A percentile compares a stretch with the other conserved stretches of the same genome.
Conservation (phyloP, 2,888 invertebrate genomes). For the Melieria omissa region DNA sequence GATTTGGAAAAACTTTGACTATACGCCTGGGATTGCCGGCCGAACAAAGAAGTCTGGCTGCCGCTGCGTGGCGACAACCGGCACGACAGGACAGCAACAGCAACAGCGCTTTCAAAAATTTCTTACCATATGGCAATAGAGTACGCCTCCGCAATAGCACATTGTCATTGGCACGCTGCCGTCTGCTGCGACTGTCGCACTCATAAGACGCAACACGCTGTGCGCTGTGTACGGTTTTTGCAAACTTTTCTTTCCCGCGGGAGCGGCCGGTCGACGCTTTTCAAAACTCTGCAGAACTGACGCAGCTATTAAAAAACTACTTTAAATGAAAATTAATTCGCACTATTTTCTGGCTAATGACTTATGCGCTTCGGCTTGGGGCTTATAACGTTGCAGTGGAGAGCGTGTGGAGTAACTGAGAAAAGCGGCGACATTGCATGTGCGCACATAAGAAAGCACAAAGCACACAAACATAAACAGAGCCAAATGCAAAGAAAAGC, state of each 20-base stretch:
- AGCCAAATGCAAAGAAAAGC: no score
- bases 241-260: background rate
- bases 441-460: no score
- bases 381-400: constrained; percentile 18
- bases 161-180: background rate
- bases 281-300: background rate
- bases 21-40: no score
- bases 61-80: no score
- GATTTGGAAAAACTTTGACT: no score
- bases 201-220: background rate
- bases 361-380: constrained; percentile 23
- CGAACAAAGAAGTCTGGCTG: no score
- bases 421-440: background rate
- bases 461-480: no score
- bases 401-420: constrained; percentile 28
- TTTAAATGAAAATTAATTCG: no score
- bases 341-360: background rate
- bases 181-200: background rate
- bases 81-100: no score
- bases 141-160: constrained; percentile 8
- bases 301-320: background rate
- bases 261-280: background rate
- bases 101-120: background rate
- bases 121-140: constrained; percentile 6
- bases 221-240: background rate